These are phyloP conservation scores for Manis pentadactyla DNA, from an alignment of 2,797 vertebrate genomes.

Conservation along the genomic window DNA sequence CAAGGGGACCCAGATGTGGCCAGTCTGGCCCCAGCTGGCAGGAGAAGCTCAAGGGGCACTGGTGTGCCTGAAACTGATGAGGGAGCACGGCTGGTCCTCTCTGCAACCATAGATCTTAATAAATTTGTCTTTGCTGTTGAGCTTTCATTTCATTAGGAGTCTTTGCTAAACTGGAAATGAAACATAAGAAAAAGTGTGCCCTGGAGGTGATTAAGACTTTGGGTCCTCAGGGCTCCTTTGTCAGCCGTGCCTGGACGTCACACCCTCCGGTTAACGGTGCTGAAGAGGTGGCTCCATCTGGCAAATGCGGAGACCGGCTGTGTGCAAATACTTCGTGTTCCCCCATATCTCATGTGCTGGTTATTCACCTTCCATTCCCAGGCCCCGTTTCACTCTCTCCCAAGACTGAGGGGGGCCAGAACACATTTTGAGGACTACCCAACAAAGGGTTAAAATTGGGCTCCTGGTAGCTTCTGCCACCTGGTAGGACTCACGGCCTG, in stretches of 20 bases:
- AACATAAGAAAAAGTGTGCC: no score
- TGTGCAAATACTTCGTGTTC: no score
- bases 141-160: no score
- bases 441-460: conserved; percentile 48
- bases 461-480: conserved; percentile 57
- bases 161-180: no score
- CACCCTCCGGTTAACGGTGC: no score
- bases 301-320: no score
- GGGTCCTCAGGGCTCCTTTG: no score
- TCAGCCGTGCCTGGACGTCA: no score
- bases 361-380: conserved; percentile 3
- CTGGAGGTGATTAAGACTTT: no score
- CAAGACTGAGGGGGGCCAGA: not conserved
- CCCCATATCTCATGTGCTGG: not conserved
- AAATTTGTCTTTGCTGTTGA: no score
- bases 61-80: not conserved
- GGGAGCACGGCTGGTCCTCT: not conserved
- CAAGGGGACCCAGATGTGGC: not conserved
- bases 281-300: no score
- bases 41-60: not conserved
- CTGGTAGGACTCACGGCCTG: conserved; percentile 59
- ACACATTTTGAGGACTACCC: not conserved
- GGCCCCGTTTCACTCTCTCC: not conserved
- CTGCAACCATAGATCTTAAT: not conserved
- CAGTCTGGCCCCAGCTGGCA: not conserved